phyloP scores from a whole-genome alignment of 2,888 invertebrate species.

The Neuroscelio doddi region DNA sequence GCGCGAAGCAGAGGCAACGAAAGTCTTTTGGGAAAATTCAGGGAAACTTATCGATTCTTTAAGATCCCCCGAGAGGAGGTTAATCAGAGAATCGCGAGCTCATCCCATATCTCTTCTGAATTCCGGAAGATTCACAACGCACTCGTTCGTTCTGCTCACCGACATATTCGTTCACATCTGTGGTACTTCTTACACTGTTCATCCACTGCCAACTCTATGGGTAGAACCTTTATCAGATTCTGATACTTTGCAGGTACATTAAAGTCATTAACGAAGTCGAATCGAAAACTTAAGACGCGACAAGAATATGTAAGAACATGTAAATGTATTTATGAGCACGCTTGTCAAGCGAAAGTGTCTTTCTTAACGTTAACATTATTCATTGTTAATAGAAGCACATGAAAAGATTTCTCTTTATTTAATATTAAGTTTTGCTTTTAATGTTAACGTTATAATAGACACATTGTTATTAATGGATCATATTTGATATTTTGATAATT shows the following conservation, averaged over 20 bases:
- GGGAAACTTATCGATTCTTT: constrained; percentile 78
- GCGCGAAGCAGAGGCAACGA: constrained; percentile 80
- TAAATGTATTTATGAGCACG: constrained; percentile 36
- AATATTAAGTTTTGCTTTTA: not conserved
- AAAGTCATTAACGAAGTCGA: constrained; percentile 31
- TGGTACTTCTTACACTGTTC: constrained; percentile 78
- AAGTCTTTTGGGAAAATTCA: constrained; percentile 82
- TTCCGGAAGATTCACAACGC: constrained; percentile 83
- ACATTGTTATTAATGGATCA: constrained; percentile 6
- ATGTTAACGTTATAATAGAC: not conserved
- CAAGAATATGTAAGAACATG: constrained; percentile 28
- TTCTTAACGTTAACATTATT: constrained; percentile 7
- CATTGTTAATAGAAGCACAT: no score
- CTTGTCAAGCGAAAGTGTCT: constrained; percentile 13
- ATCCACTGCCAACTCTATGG: constrained; percentile 86
- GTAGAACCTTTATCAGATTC: constrained; percentile 82
- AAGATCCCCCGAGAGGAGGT: constrained; percentile 79
- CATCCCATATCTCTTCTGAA: constrained; percentile 80
- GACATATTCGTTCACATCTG: constrained; percentile 86
- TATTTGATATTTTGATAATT: constrained; percentile 30
- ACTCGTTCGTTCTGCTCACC: constrained; percentile 87
- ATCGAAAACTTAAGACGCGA: constrained; percentile 31
- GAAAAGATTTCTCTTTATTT: no score
- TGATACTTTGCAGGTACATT: constrained; percentile 75
- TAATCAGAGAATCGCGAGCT: constrained; percentile 84